Conservation (phyloP, 2,888 invertebrate species). For the Electrophaes corylata region DNA sequence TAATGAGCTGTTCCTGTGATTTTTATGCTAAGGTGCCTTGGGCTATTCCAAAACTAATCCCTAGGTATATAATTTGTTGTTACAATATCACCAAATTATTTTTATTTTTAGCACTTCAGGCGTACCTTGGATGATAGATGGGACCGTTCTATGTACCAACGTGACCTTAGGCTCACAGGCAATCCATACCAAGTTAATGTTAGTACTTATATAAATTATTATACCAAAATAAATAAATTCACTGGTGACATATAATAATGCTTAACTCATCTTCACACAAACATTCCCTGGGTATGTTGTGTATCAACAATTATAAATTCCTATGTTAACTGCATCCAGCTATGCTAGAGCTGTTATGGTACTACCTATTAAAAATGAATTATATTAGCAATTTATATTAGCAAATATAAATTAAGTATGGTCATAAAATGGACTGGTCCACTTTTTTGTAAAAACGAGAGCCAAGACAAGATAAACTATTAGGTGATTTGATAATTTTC, state of each 20-base stretch:
- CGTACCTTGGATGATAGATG: slow-evolving; percentile 79
- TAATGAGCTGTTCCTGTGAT: neutral
- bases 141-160: slow-evolving; percentile 83
- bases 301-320: neutral
- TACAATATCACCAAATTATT: neutral
- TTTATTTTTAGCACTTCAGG: slow-evolving; percentile 79
- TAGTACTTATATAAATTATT: slow-evolving; percentile 48
- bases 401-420: too few species aligned
- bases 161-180: slow-evolving; percentile 85
- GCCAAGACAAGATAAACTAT: too few species aligned
- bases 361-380: too few species aligned
- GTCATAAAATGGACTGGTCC: too few species aligned
- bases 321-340: too few species aligned
- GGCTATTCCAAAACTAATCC: neutral
- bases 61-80: too few species aligned
- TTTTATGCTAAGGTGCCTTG: too few species aligned
- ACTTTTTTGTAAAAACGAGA: too few species aligned
- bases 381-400: too few species aligned
- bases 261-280: neutral
- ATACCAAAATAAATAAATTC: too few species aligned
- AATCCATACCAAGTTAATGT: slow-evolving; percentile 86
- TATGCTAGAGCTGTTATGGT: neutral
- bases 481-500: too few species aligned
- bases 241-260: neutral
- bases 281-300: too few species aligned